phyloP scores from a whole-genome alignment of 2,888 invertebrate genomes.

The Siphonodentalium dalli region DNA sequence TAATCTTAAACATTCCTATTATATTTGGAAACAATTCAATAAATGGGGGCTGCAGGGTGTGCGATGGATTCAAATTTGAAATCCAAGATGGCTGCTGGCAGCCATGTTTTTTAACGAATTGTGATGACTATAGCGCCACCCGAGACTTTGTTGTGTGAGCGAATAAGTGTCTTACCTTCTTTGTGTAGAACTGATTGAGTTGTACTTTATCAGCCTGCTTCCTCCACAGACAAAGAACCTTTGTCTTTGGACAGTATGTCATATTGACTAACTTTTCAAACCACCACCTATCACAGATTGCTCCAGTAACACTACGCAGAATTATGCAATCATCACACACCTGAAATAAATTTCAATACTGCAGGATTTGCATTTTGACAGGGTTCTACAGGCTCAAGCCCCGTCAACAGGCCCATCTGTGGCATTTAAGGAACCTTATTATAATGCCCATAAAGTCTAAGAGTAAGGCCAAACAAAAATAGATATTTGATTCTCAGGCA shows the following conservation, averaged over 20 bases:
- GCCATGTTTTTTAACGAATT: no score
- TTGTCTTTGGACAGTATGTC: constrained; percentile 99
- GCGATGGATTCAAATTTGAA: no score
- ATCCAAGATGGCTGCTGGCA: no score
- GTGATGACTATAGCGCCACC: no score
- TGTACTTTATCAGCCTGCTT: constrained; percentile 73
- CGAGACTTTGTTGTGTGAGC: not conserved
- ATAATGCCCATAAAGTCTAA: no score
- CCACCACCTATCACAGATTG: constrained; percentile 81
- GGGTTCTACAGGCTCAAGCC: no score
- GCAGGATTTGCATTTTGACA: not conserved
- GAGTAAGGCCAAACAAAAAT: no score
- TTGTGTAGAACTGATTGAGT: constrained; percentile 94
- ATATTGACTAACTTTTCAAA: constrained; percentile 98
- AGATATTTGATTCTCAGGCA: no score
- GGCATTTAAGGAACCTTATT: no score
- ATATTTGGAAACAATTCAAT: not conserved
- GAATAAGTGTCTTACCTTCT: constrained; percentile 77
- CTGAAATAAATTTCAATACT: constrained; percentile 68
- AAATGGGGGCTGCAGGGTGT: no score
- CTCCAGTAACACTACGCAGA: constrained; percentile 71
- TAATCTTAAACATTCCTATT: not conserved
- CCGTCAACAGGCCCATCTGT: no score
- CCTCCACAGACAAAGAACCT: constrained; percentile 96
- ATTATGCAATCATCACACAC: constrained; percentile 87